Evolutionary conservation across 2,797 vertebrate genomes (phyloP).

Genomic region (Chlorospingus flavigularis): DNA sequence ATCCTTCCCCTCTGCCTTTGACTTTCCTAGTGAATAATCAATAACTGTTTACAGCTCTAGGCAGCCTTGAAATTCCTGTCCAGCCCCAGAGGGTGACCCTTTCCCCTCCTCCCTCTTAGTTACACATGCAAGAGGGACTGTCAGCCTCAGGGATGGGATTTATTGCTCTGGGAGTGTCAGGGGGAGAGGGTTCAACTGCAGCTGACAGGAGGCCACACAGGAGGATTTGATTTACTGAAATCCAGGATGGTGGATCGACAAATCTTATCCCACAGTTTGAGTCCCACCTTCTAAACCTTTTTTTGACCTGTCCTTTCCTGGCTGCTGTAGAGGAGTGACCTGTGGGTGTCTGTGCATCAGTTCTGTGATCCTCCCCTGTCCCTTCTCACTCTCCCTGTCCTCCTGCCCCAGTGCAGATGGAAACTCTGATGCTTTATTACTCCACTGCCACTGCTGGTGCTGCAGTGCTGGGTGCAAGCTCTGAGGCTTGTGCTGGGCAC

Average conservation of each 20-base stretch:
- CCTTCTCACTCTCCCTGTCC: too few relatives aligned
- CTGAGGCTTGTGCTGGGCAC: not conserved
- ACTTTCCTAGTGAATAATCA: constrained; percentile 44
- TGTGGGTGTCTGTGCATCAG: not conserved
- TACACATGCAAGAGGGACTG: not conserved
- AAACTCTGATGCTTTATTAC: too few relatives aligned
- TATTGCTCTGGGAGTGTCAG: not conserved
- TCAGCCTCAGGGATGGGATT: not conserved
- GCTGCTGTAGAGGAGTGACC: not conserved
- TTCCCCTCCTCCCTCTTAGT: constrained; percentile 3
- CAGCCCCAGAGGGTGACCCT: not conserved
- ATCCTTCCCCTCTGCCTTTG: not conserved
- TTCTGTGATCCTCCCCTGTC: too few relatives aligned
- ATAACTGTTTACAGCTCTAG: constrained; percentile 1
- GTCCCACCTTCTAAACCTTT: not conserved
- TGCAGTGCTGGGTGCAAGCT: not conserved
- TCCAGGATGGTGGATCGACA: not conserved
- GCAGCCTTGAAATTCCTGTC: constrained; percentile 21
- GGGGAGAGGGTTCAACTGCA: not conserved
- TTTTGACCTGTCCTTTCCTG: not conserved
- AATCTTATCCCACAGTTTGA: not conserved
- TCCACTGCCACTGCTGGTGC: not conserved
- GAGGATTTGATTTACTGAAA: not conserved
- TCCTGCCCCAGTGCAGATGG: too few relatives aligned
- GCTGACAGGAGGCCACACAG: not conserved